These are phyloP conservation scores for Ceratina australensis DNA, from an alignment of 1,140 invertebrate species.

Conservation along the genomic window DNA sequence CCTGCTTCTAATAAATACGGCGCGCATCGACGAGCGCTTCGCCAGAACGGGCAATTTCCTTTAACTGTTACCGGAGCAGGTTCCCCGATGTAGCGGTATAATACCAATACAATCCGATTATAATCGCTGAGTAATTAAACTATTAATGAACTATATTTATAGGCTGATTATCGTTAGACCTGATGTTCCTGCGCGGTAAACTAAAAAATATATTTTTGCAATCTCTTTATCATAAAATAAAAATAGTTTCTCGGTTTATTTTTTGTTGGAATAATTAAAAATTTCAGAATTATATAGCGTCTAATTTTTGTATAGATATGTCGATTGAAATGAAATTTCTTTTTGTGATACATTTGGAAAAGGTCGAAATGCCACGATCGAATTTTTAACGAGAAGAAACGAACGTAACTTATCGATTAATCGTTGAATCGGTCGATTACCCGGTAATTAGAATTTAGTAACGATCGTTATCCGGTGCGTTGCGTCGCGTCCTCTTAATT, in stretches of 20 bases:
- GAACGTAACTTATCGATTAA: conserved; percentile 32
- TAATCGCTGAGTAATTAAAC: conserved; percentile 19
- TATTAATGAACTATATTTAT: neutral
- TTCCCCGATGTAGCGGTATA: conserved; percentile 26
- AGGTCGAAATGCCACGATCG: neutral
- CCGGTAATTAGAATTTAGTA: conserved; percentile 44
- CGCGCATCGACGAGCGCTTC: conserved; percentile 10
- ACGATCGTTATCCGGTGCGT: conserved; percentile 29
- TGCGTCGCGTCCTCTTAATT: conserved; percentile 31
- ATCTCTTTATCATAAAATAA: no score
- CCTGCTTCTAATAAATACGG: conserved; percentile 10
- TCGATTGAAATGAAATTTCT: neutral
- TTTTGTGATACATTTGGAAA: neutral
- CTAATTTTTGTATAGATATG: no score
- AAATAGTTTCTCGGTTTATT: no score
- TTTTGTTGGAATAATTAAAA: no score
- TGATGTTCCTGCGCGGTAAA: neutral
- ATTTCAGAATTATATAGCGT: no score
- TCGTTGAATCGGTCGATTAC: conserved; percentile 25
- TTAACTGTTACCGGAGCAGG: conserved; percentile 20
- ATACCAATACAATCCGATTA: neutral
- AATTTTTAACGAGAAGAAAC: conserved; percentile 13
- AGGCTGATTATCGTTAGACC: neutral
- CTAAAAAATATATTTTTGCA: no score
- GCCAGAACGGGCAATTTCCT: conserved; percentile 15